Evolutionary conservation across 2,113 vertebrate genomes (phyloP), one percentile per base, ranked within the genome.

Genomic region (Ophthalmolycus amberensis): DNA sequence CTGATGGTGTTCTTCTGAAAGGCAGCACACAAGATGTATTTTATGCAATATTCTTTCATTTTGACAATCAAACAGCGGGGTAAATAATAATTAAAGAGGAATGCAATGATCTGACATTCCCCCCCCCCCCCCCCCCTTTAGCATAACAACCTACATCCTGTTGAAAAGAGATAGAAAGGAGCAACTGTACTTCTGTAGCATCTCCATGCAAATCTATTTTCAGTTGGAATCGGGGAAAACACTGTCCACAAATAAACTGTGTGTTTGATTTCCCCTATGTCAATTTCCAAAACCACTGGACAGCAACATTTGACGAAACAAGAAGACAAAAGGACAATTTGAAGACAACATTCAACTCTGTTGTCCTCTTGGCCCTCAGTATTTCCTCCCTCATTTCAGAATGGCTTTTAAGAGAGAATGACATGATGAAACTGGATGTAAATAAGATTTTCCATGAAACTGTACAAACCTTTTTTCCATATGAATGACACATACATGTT

Each of bases 141-240:
- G 2, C 1, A 38, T 0, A 25, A 25, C 1, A 46, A 27, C 29
- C 22, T 9, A 20, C n/a, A 44, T 16, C 10, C n/a, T 56, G 44
- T 0, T 54, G 20, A 11, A 42, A 42, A 3, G 40, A 42, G 40
- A 42, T 42, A 42, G 25, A 70, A 50, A 16, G 4, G 18, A 11
- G 3, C 20, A 22, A 10, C 16, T 71, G 46, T 50, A 63, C 3
- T 16, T 68, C 18, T 18, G 32, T 1, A 48, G 52, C 68, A 50
- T 71, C 59, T 50, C 77, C 27, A 32, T 68, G 77, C 77, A 77
- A 70, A 16, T 70, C 65, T 77, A 27, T 37, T 80, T 71, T 76
- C 42, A 66, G 12, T 52, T 73, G 40, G 64, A 59, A 77, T 44
- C 32, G 52, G 42, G 73, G 50, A 34, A 76, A 54, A 56, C 44